Base-by-base conservation (phyloP, 2,797 vertebrate genomes). In the Leuciscus waleckii region DNA sequence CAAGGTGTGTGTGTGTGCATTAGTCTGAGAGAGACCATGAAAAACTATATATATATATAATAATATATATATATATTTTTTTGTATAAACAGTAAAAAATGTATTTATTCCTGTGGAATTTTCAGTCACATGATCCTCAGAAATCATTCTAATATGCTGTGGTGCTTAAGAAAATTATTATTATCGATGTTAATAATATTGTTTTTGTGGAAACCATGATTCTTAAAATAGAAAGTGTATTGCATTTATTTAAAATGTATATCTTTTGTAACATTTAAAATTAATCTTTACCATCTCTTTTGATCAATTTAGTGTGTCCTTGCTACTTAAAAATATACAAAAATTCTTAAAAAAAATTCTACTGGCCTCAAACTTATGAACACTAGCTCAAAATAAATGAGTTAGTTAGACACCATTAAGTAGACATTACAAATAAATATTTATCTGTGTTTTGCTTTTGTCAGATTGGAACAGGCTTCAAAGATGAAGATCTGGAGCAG, bases 381-480 rank as follows among this genome's bases (percentile, higher is more conserved):
- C 2, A 1, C 1, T 26, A 5, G 58, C 13, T 61, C 10, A 26
- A 26, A 26, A 26, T 61, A 0, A 51, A 51, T 21, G 8, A 58
- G 16, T 32, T 32, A 65, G 6, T 65, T 17, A 37, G 8, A 23
- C 67, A 5, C 35, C 35, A 69, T 39, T 69, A 21, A 17, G n/a
- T 23, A 32, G 14, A 21, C 8, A n/a, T 81, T 37, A 29, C 5
- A 63, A 63, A 65, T 16, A 29, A 29, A 63, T 7, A 65, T 8
- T 0, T 0, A 17, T 32, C 14, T 32, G 29, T 65, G 26, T 32
- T 7, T 32, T 32, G 26, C 29, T 86, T 65, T 84, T 67, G 71
- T 11, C 94, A 98, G 97, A 97, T 98, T 7, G 97, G 97, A 85
- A 98, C 97, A 0, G 97, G 97, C 86, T 98, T 98, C 92, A 97